Evolutionary conservation across 1,140 invertebrate genomes (phyloP), one percentile per base, ranked within the genome.

Genomic region (Trachymyrmex cornetzi): DNA sequence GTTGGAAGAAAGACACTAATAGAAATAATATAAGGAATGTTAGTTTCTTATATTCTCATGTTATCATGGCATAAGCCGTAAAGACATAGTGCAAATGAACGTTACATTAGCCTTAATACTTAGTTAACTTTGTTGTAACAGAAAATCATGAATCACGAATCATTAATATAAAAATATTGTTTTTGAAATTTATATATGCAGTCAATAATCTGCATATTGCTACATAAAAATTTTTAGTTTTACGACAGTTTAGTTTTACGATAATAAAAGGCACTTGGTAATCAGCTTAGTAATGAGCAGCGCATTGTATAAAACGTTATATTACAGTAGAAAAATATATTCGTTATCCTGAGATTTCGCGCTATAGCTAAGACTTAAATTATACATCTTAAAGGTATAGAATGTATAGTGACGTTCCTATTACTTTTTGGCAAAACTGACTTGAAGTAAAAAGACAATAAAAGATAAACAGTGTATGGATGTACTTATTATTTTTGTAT

Each of bases 391-490:
- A 77, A 44, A 77, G 38, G 16, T 12, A 75, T 34, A 75, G 53
- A 57, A 44, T 44, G 11, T 61, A 77, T 44, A 77, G 14, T 44
- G 22, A 44, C 11, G 19, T 30, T 74, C 11, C 48, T 24, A 74
- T 74, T 74, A 72, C 24, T 77, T 61, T 71, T 77, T 77, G 77
- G 63, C 27, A 80, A 69, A 61, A 63, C 16, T 44, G 74, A 75
- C 50, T 44, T 77, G 74, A 67, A 53, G 34, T 34, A 64, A 64
- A 53, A 80, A 69, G 19, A 53, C 22, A 64, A 64, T 80, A 80
- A 57, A 55, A 48, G 24, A 79, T 53, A 27, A 61, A 50, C 19
- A 79, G 34, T 24, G 27, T 66, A 34, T n/a, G 71, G 30, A 57
- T 57, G 12, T 38, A 38, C 72, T 59, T 75, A 59, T 75, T 75